phyloP scores from a whole-genome alignment of 2,797 vertebrate genomes.

The Sebastes minor region DNA sequence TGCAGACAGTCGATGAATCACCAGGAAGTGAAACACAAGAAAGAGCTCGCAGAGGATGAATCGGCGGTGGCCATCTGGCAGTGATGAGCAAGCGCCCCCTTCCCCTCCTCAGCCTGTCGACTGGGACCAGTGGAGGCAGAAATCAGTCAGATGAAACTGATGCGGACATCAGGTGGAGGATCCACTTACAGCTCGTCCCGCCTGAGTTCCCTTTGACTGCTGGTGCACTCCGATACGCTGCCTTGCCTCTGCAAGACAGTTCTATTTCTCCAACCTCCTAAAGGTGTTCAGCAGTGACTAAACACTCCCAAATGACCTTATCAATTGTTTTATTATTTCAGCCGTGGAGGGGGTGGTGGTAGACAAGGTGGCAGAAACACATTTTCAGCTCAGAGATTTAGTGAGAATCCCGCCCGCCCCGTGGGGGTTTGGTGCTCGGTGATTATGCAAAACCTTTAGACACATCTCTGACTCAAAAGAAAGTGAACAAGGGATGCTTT shows the following conservation, averaged over 20 bases:
- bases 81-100: slow-evolving; percentile 51
- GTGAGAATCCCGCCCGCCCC: slow-evolving; percentile 29
- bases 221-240: slow-evolving; percentile 75
- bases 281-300: slow-evolving; percentile 76
- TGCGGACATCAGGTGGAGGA: slow-evolving; percentile 83
- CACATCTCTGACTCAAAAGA: slow-evolving; percentile 34
- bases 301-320: slow-evolving; percentile 78
- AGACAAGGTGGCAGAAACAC: slow-evolving; percentile 37
- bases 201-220: slow-evolving; percentile 78
- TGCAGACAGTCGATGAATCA: slow-evolving; percentile 34
- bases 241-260: slow-evolving; percentile 74
- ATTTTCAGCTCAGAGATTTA: slow-evolving; percentile 43
- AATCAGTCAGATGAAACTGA: slow-evolving; percentile 82
- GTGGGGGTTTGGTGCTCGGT: slow-evolving; percentile 15
- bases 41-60: slow-evolving; percentile 36
- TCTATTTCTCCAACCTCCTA: slow-evolving; percentile 75
- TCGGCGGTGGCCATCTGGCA: slow-evolving; percentile 55
- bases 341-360: slow-evolving; percentile 12
- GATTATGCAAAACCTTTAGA: slow-evolving; percentile 66
- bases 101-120: slow-evolving; percentile 57
- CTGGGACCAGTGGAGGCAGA: slow-evolving; percentile 72
- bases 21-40: slow-evolving; percentile 39
- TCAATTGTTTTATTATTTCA: slow-evolving; percentile 78
- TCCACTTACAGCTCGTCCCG: slow-evolving; percentile 81
- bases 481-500: slow-evolving; percentile 47